These are phyloP conservation scores for Calephelis virginiensis DNA, from an alignment of 1,140 invertebrate genomes.

Conservation along the genomic window DNA sequence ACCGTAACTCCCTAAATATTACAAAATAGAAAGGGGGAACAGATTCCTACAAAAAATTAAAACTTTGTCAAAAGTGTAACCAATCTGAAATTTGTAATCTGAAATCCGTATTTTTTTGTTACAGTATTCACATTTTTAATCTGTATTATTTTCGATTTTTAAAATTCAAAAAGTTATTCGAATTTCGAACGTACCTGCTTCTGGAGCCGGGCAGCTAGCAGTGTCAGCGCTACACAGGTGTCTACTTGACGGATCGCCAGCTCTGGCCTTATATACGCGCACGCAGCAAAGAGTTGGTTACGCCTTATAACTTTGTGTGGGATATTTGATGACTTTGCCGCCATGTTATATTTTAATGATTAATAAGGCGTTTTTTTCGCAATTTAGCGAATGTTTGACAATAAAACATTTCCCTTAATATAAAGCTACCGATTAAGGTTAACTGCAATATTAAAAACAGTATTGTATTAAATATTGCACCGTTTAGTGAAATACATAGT, in stretches of 20 bases:
- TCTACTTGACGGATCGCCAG: background rate
- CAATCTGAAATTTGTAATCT: no score
- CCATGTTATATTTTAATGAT: conserved; percentile 9
- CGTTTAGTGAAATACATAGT: no score
- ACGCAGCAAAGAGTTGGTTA: conserved; percentile 5
- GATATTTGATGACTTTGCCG: conserved; percentile 10
- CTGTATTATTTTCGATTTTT: no score
- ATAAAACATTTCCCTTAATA: background rate
- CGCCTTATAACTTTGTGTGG: conserved; percentile 9
- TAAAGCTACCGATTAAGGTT: no score
- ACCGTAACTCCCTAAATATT: no score
- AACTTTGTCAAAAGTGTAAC: no score
- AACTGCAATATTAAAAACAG: no score
- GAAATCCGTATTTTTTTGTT: no score
- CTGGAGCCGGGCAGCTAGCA: background rate
- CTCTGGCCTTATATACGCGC: conserved; percentile 2
- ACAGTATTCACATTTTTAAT: no score
- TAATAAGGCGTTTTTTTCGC: conserved; percentile 5
- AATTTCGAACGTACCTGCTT: conserved; percentile 1
- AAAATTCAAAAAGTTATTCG: conserved; percentile 1
- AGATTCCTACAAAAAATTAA: no score
- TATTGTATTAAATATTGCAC: no score
- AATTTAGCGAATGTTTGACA: background rate
- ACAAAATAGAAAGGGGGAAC: no score
- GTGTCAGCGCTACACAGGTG: conserved; percentile 2